Percentiles rank a stretch among this genome's conserved stretches.
phyloP scores from a whole-genome alignment of 2,113 vertebrate species.

The Nestor notabilis region DNA sequence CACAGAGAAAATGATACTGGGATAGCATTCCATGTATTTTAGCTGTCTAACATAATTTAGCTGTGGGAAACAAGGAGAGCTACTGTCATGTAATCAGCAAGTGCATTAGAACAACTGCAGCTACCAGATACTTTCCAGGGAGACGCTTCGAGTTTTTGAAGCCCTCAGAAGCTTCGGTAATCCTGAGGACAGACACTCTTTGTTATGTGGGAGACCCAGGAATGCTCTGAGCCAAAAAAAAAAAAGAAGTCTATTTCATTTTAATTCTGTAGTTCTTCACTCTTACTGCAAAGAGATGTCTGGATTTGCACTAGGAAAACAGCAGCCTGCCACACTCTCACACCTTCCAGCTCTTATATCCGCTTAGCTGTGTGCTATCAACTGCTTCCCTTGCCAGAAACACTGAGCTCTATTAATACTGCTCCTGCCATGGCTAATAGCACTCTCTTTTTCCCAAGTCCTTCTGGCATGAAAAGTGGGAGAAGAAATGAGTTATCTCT shows the following conservation, averaged over 20 bases:
- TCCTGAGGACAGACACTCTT: not conserved
- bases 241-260: not conserved
- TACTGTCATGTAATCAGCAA: constrained; percentile 12
- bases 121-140: not conserved
- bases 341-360: not conserved
- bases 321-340: not conserved
- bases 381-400: not conserved
- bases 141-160: not conserved
- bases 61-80: not conserved
- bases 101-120: not conserved
- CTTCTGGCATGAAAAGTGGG: not conserved
- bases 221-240: not conserved
- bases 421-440: not conserved
- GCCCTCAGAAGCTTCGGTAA: not conserved
- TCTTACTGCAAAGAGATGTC: not conserved
- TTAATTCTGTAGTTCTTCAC: not conserved
- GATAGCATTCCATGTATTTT: constrained; percentile 22
- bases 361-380: not conserved
- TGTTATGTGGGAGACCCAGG: not conserved
- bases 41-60: constrained; percentile 51
- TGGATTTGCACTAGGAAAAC: not conserved
- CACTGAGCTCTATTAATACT: not conserved
- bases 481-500: not conserved
- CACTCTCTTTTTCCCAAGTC: not conserved
- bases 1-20: constrained; percentile 34